Conservation (phyloP, 2,797 vertebrate species). For the Nyctalus aviator region DNA sequence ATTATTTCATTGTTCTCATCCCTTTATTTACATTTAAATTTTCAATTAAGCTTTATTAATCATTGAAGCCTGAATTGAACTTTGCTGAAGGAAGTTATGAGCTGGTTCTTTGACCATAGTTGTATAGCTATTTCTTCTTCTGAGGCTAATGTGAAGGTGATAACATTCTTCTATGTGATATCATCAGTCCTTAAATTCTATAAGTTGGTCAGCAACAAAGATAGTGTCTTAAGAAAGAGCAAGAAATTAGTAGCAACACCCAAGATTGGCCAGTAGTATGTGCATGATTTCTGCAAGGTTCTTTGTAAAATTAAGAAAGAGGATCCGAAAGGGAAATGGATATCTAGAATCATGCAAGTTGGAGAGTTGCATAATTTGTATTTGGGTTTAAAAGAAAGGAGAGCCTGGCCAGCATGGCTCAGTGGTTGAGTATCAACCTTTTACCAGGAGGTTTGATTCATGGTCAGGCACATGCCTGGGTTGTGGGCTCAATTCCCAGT, state of each 20-base stretch:
- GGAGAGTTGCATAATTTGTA: background rate
- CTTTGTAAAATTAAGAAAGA: background rate
- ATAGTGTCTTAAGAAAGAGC: background rate
- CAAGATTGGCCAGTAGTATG: background rate
- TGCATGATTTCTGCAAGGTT: background rate
- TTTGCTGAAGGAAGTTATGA: background rate
- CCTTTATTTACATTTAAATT: conserved; percentile 15
- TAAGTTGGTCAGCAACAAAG: background rate
- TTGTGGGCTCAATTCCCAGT: background rate
- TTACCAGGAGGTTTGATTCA: background rate
- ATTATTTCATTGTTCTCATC: conserved; percentile 14
- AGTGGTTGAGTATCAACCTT: background rate
- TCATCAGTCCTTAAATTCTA: background rate
- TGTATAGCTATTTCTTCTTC: background rate
- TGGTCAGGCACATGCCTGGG: too few species aligned
- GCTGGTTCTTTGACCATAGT: background rate
- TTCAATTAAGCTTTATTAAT: background rate
- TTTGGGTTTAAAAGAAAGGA: conserved; percentile 9
- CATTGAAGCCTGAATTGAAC: background rate
- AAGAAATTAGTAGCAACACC: background rate
- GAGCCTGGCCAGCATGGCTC: background rate
- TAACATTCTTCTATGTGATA: background rate
- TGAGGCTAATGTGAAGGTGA: background rate
- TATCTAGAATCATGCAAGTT: background rate
- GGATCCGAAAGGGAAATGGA: background rate